Evolutionary conservation across 2,888 invertebrate species (phyloP), one percentile per base, ranked within the genome.

Genomic region (Plagiodera versicolora): DNA sequence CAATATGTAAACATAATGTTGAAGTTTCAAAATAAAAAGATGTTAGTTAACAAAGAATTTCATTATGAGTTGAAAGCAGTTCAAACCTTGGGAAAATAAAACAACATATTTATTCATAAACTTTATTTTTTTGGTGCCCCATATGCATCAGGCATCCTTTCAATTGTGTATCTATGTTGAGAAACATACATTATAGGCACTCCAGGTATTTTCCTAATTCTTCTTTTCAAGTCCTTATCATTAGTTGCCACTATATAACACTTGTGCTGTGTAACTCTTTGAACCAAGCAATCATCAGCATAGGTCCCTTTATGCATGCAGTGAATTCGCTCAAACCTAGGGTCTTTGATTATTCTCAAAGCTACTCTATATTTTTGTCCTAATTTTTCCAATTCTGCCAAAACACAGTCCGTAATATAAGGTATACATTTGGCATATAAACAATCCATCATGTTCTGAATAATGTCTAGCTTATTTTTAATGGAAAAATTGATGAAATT

Each of bases 241-340:
- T 98, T 98, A 11, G 99, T 99, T 1, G 97, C 99, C 30, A 99
- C 98, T 74, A 99, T 98, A 79, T 98, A 99, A 83, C 98, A 99
- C 78, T 99, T 99, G 80, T 98, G 98, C 85, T 98, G 95, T 2
- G 91, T 95, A 1, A 99, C 92, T 73, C 98, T 85, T 76, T 98
- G 93, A 1, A 98, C 94, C 58, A 99, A 83, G 79, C 99, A 99
- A 80, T 99, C 98, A 82, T 99, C 99, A 63, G 99, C 99, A 83
- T 99, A 99, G 0, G 96, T 98, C 18, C 99, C 99, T 80, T 95
- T 96, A 78, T 99, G 99, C 75, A 94, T 82, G 79, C 99, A 99
- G 30, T 91, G 87, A 45, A 99, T 84, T 66, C 97, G 86, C 80
- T 98, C 92, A 82, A 99, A 98, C 14, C 98, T 82, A 0, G 94